Base-by-base conservation (phyloP, 2,797 vertebrate species). In the Sebastes taczanowskii region DNA sequence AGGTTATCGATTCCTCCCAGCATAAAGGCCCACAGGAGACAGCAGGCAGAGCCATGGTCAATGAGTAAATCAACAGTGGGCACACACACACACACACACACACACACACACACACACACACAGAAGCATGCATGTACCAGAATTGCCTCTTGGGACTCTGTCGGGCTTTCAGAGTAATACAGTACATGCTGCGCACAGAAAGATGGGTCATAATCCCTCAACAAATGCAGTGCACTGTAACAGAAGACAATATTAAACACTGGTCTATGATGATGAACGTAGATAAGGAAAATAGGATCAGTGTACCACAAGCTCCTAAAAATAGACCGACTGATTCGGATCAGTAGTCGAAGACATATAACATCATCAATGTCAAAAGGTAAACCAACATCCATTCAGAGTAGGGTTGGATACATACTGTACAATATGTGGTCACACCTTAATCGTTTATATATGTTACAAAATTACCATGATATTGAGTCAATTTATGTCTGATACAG, bases 1-100 rank as follows among this genome's bases (percentile, higher is more conserved):
- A 91, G 88, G 79, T 92, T 90, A 93, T 93, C 30, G 89, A 94
- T 91, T 75, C 78, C 86, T 86, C 65, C 69, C 81, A 88, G 87
- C 87, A 82, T 88, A 82, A 82, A 82, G 83, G 82, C 84, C 83
- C 84, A 89, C 81, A 61, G 85, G 83, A 89, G 82, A 85, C 88
- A 84, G 81, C 72, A 85, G 78, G 83, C 81, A 65, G 74, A 87
- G 81, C 71, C 60, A 75, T 72, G 71, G 85, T 90, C 88, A 91
- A 89, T 91, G 88, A 91, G 81, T 89, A 88, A 83, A 91, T 89
- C 86, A 91, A 74, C 91, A 84, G 35, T 52, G 69, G 53, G 69
- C 65, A 18, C 59, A 11, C 59, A 68, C 70, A 46, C 61, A 49
- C 65, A 18, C 59, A 11, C 59, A 68, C 70, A 46, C 61, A 49